These are phyloP conservation scores for Pao palembangensis DNA, from an alignment of 2,113 vertebrate species.

Conservation along the genomic window DNA sequence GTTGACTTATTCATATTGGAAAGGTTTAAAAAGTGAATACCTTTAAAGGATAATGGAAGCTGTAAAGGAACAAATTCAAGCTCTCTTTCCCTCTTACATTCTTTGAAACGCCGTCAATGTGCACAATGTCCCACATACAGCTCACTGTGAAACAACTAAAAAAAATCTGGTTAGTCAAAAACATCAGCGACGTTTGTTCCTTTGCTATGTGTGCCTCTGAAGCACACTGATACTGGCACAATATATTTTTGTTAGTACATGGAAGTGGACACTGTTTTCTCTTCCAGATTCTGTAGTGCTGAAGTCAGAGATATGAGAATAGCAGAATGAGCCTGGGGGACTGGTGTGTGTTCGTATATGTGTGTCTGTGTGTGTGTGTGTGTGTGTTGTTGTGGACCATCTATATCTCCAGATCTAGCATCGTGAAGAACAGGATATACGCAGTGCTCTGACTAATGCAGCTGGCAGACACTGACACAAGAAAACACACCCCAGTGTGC, in stretches of 20 bases:
- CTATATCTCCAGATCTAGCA: conserved; percentile 39
- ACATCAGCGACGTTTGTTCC: neutral
- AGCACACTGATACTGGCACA: neutral
- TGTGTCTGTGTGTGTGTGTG: conserved; percentile 7
- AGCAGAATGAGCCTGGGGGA: conserved; percentile 21
- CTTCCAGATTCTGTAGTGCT: conserved; percentile 52
- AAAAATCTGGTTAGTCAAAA: too few relatives aligned
- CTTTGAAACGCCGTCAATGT: too few relatives aligned
- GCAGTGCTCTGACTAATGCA: conserved; percentile 28
- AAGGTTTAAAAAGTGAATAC: too few relatives aligned
- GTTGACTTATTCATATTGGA: too few relatives aligned
- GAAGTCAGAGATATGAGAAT: conserved; percentile 67
- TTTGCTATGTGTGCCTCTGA: neutral
- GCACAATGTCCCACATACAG: too few relatives aligned
- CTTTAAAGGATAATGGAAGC: too few relatives aligned
- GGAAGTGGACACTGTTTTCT: conserved; percentile 46
- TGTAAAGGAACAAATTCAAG: too few relatives aligned
- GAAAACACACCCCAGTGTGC: neutral
- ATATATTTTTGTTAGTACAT: conserved; percentile 19
- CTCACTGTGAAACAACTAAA: too few relatives aligned
- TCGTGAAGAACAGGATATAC: conserved; percentile 21
- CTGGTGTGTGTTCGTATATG: conserved; percentile 4
- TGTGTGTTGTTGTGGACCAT: neutral
- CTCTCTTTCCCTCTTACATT: too few relatives aligned
- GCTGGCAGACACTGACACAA: conserved; percentile 11